These are phyloP conservation scores for Agrotis exclamationis DNA, from an alignment of 2,888 invertebrate genomes.

Conservation along the genomic window DNA sequence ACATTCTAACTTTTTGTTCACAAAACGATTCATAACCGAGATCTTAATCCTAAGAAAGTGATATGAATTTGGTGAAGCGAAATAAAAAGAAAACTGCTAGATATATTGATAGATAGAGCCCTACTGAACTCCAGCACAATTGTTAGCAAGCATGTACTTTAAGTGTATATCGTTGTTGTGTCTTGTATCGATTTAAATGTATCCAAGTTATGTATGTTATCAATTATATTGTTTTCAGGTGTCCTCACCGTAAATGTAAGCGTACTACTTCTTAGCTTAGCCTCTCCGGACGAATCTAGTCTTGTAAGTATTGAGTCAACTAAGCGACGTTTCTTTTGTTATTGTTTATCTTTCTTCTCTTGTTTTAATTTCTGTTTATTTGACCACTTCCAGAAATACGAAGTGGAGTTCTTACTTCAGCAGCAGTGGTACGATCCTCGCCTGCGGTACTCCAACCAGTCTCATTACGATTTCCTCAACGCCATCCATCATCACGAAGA, in stretches of 20 bases:
- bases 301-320: slow-evolving; percentile 93
- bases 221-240: slow-evolving; percentile 92
- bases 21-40: slow-evolving; percentile 28
- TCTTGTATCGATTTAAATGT: slow-evolving; percentile 52
- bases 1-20: slow-evolving; percentile 37
- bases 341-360: slow-evolving; percentile 12
- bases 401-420: slow-evolving; percentile 98
- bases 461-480: slow-evolving; percentile 96
- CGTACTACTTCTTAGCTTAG: slow-evolving; percentile 97
- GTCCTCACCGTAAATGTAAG: slow-evolving; percentile 98
- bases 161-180: slow-evolving; percentile 73
- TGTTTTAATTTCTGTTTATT: slow-evolving; percentile 42
- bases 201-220: slow-evolving; percentile 66
- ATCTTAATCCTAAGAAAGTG: slow-evolving; percentile 21
- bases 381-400: slow-evolving; percentile 95
- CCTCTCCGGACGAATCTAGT: slow-evolving; percentile 99
- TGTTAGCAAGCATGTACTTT: slow-evolving; percentile 68
- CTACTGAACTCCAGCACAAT: slow-evolving; percentile 64
- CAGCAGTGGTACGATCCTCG: slow-evolving; percentile 98
- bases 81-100: slow-evolving; percentile 51
- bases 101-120: slow-evolving; percentile 33
- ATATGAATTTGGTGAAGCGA: background rate
- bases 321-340: slow-evolving; percentile 18
- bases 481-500: slow-evolving; percentile 98
- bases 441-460: slow-evolving; percentile 96